Evolutionary conservation across 2,888 invertebrate species (phyloP).

Genomic region (Abrostola tripartita): DNA sequence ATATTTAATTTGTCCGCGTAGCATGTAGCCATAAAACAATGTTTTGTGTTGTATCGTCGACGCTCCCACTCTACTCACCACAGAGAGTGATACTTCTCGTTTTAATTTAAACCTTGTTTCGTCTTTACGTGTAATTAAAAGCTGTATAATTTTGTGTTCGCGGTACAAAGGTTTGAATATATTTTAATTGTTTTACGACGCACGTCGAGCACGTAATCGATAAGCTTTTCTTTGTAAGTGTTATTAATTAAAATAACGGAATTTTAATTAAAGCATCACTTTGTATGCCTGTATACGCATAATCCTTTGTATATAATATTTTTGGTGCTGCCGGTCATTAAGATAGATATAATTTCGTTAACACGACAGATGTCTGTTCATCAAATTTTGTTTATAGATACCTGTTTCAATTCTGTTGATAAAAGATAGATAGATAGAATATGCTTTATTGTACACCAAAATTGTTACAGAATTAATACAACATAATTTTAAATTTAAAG

Average conservation of each 20-base stretch:
- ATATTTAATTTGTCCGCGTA: conserved; percentile 20
- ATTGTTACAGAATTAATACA: too few species aligned
- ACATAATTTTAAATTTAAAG: too few species aligned
- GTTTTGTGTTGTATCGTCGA: conserved; percentile 26
- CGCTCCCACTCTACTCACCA: conserved; percentile 21
- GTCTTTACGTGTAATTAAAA: conserved; percentile 47
- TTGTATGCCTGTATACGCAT: not conserved
- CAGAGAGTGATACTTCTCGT: conserved; percentile 41
- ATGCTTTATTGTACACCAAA: too few species aligned
- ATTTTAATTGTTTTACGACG: conserved; percentile 27
- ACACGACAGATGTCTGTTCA: not conserved
- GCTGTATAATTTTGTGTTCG: conserved; percentile 20
- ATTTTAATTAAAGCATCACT: not conserved
- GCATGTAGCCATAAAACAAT: conserved; percentile 29
- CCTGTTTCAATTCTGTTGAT: not conserved
- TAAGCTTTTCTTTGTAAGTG: conserved; percentile 7
- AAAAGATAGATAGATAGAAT: too few species aligned
- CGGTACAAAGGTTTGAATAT: conserved; percentile 24
- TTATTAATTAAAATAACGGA: not conserved
- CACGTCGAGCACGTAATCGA: conserved; percentile 2
- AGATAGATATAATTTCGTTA: not conserved
- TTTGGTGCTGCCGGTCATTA: not conserved
- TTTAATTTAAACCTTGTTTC: conserved; percentile 47
- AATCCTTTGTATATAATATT: conserved; percentile 2
- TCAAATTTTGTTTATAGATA: not conserved